Percentiles rank a stretch among this genome's conserved stretches.
phyloP scores from a whole-genome alignment of 2,113 vertebrate genomes.

The Canis aureus region DNA sequence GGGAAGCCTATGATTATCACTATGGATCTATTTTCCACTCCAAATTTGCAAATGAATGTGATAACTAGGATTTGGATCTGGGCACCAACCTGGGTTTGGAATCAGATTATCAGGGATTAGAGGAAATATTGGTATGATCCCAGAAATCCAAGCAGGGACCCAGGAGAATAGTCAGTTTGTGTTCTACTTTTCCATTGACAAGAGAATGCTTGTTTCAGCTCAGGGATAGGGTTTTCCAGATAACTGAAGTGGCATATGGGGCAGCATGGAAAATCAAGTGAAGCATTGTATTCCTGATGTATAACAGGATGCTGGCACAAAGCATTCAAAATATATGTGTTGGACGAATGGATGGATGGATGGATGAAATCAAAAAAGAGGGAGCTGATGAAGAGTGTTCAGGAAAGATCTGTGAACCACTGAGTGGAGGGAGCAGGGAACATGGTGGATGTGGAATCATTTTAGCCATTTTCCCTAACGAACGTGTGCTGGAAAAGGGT shows the following conservation, averaged over 20 bases:
- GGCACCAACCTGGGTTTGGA: background rate
- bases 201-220: background rate
- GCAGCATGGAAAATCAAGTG: too few species aligned
- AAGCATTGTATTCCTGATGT: background rate
- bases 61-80: background rate
- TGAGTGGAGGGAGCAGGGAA: background rate
- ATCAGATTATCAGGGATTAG: background rate
- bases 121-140: background rate
- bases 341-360: background rate
- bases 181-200: background rate
- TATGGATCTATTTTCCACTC: background rate
- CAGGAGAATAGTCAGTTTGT: fast-evolving
- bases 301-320: background rate
- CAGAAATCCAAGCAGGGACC: background rate
- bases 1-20: background rate
- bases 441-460: background rate
- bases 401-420: background rate
- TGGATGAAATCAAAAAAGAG: background rate
- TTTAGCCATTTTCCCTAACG: background rate
- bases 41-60: background rate
- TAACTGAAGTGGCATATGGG: background rate
- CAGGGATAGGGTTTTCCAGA: background rate
- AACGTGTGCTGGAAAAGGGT: background rate
- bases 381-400: background rate
- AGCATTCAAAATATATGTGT: background rate